Evolutionary conservation across 2,113 vertebrate genomes (phyloP).

Genomic region (Eolophus roseicapilla): DNA sequence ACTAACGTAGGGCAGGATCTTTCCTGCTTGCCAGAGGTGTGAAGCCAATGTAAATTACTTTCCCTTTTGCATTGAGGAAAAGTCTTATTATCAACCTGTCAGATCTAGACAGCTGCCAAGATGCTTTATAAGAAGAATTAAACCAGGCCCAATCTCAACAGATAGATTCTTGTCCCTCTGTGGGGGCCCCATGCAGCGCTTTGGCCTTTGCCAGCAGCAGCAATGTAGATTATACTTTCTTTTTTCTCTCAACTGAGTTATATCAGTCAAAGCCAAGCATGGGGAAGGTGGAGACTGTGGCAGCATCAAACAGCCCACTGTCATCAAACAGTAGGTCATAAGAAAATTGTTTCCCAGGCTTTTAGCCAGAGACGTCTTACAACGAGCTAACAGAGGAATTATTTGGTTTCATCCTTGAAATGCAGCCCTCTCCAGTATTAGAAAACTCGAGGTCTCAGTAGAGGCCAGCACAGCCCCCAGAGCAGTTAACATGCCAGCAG

Average conservation of each 20-base stretch:
- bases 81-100: slow-evolving; percentile 65
- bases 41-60: slow-evolving; percentile 68
- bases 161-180: slow-evolving; percentile 17
- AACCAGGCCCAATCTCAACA: slow-evolving; percentile 2
- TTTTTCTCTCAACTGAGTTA: neutral
- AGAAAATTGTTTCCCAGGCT: slow-evolving; percentile 36
- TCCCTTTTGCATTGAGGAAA: slow-evolving; percentile 32
- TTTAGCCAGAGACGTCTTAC: slow-evolving; percentile 4
- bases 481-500: neutral
- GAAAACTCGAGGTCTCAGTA: neutral
- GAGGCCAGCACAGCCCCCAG: neutral
- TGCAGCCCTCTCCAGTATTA: neutral
- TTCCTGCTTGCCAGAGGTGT: slow-evolving; percentile 53
- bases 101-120: slow-evolving; percentile 53
- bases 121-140: slow-evolving; percentile 47
- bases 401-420: slow-evolving; percentile 15
- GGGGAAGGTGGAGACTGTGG: neutral
- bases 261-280: slow-evolving; percentile 2
- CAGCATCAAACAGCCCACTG: neutral
- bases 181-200: neutral
- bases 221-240: neutral
- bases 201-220: slow-evolving; percentile 18
- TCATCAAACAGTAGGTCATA: neutral
- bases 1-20: neutral
- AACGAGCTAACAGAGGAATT: neutral